These are phyloP conservation scores for Melieria crassipennis DNA, from an alignment of 2,888 invertebrate species.

Conservation along the genomic window DNA sequence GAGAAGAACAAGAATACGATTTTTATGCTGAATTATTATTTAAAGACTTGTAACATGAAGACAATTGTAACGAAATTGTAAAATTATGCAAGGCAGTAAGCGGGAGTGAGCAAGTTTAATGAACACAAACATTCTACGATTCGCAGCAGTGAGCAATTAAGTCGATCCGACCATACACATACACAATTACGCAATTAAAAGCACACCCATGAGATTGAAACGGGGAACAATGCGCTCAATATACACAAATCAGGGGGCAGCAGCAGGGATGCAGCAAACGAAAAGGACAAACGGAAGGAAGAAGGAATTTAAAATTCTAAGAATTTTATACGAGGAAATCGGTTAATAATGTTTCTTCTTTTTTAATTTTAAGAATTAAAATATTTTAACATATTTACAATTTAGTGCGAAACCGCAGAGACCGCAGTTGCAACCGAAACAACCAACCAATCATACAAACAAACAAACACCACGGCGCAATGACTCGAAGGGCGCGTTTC, in stretches of 20 bases:
- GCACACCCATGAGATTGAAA: too few species aligned
- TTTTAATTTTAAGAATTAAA: slow-evolving; percentile 37
- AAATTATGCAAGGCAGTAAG: slow-evolving; percentile 11
- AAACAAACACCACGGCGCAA: too few species aligned
- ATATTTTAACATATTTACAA: slow-evolving; percentile 36
- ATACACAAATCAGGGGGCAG: too few species aligned
- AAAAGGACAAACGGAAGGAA: slow-evolving; percentile 1
- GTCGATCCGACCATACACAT: too few species aligned
- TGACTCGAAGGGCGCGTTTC: too few species aligned
- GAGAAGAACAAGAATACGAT: slow-evolving; percentile 22
- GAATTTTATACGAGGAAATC: slow-evolving; percentile 37
- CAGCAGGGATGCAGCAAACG: not conserved
- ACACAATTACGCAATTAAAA: too few species aligned
- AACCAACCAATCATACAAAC: too few species aligned
- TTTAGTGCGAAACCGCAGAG: slow-evolving; percentile 7
- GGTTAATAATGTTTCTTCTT: slow-evolving; percentile 17
- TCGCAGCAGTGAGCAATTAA: too few species aligned
- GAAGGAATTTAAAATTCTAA: slow-evolving; percentile 36
- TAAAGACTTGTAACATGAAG: slow-evolving; percentile 24
- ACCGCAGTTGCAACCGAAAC: too few species aligned
- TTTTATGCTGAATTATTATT: slow-evolving; percentile 30
- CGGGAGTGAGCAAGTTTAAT: slow-evolving; percentile 29
- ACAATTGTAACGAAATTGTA: slow-evolving; percentile 39
- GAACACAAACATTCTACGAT: slow-evolving; percentile 7
- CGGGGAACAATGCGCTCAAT: too few species aligned